Percentiles rank a stretch among this genome's conserved stretches.
Conservation (phyloP, 2,888 invertebrate genomes). For the Petrolisthes cinctipes region DNA sequence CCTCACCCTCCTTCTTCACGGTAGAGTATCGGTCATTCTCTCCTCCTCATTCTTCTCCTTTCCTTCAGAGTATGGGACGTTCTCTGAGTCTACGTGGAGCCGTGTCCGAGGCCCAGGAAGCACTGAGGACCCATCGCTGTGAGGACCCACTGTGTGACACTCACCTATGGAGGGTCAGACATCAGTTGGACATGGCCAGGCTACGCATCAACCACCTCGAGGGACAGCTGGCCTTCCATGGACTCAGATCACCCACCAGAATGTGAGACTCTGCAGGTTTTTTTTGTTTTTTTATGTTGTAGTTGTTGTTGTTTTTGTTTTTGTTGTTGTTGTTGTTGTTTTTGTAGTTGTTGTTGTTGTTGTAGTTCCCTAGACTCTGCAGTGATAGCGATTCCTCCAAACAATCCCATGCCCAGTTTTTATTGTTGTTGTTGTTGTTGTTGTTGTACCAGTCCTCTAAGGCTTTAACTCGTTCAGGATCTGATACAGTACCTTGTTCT, state of each 20-base stretch:
- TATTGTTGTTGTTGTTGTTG: no score
- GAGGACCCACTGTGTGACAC: slow-evolving; percentile 69
- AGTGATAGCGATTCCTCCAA: no score
- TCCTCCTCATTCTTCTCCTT: background rate
- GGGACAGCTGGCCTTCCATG: slow-evolving; percentile 78
- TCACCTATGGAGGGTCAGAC: slow-evolving; percentile 86
- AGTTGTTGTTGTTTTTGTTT: no score
- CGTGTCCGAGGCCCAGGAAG: slow-evolving; percentile 49
- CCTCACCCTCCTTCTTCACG: slow-evolving; percentile 8
- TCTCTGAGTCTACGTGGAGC: slow-evolving; percentile 46
- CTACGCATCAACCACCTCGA: slow-evolving; percentile 88
- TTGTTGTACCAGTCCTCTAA: no score
- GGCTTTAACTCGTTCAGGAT: no score
- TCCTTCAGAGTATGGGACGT: slow-evolving; percentile 47
- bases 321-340: no score
- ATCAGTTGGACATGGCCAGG: slow-evolving; percentile 89
- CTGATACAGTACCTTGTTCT: no score
- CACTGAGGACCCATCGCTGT: slow-evolving; percentile 65
- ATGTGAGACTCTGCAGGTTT: background rate
- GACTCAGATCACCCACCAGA: slow-evolving; percentile 36
- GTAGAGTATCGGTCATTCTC: no score
- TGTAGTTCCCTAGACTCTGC: no score
- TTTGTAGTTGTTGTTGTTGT: no score
- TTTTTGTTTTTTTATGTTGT: no score
- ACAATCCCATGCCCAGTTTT: no score